Conservation (phyloP, 92 coral and sea anemone species). For the Umimayanthus chanpuru region DNA sequence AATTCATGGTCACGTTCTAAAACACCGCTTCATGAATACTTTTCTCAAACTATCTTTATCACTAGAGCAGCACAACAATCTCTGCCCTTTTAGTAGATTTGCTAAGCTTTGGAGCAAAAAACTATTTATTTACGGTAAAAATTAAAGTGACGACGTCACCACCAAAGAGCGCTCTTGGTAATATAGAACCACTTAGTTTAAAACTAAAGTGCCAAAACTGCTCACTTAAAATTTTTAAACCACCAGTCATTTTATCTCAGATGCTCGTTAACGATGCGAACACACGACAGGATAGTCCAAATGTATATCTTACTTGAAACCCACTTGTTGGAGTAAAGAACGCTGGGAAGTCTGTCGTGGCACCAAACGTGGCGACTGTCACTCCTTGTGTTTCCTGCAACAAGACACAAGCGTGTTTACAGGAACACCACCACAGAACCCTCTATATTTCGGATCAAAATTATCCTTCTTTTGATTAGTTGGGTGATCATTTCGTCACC, state of each 20-base stretch:
- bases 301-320: slow-evolving; percentile 62
- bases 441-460: no score
- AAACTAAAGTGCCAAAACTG: neutral
- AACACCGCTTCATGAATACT: neutral
- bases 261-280: neutral
- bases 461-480: no score
- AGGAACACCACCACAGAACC: neutral
- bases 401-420: neutral
- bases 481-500: no score
- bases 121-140: no score
- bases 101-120: no score
- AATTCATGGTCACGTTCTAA: neutral
- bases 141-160: neutral
- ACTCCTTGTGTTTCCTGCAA: slow-evolving; percentile 98
- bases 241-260: neutral
- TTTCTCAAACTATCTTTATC: no score
- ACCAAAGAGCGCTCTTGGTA: neutral
- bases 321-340: slow-evolving; percentile 94
- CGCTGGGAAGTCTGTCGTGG: slow-evolving; percentile 87
- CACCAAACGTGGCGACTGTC: slow-evolving; percentile 93
- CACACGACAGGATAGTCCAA: neutral
- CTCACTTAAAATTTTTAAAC: neutral
- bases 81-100: no score
- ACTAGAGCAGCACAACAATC: neutral
- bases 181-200: neutral